Conservation (phyloP, 2,797 vertebrate species). For the Falco rusticolus region DNA sequence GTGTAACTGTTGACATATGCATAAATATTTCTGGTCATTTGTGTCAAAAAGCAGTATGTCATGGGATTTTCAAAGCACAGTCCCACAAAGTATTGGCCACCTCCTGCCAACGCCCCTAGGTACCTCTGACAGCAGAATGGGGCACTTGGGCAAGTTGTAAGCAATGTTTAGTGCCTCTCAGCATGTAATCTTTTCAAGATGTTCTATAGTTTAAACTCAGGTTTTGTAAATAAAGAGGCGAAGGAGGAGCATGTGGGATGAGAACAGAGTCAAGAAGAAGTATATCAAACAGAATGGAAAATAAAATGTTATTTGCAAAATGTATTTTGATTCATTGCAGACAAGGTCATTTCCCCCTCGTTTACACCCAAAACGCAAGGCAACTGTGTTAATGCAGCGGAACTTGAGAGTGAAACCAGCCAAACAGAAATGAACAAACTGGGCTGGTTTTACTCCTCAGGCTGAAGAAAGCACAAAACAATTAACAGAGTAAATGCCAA, state of each 20-base stretch:
- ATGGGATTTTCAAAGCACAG: background rate
- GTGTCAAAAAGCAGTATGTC: background rate
- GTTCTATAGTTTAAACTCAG: background rate
- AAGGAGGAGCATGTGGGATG: background rate
- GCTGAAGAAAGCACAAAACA: slow-evolving; percentile 8
- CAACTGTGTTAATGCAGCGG: background rate
- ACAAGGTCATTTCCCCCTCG: background rate
- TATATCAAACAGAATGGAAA: slow-evolving; percentile 11
- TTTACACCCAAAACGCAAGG: background rate
- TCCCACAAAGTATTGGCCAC: background rate
- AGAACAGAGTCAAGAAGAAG: background rate
- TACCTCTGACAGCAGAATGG: background rate
- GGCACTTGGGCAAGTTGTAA: background rate
- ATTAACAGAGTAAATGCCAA: background rate
- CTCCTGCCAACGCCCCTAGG: background rate
- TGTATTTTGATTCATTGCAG: background rate
- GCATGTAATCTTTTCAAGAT: background rate
- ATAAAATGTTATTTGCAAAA: background rate
- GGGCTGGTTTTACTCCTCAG: background rate
- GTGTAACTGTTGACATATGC: background rate
- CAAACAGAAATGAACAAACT: background rate
- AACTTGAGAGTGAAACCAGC: slow-evolving; percentile 6
- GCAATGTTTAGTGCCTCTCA: background rate
- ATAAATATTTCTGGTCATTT: background rate
- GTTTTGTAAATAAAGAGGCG: background rate